A percentile compares a stretch with the other conserved stretches of the same genome.
Evolutionary conservation across 2,888 invertebrate species (phyloP).

Genomic region (Pyrgus malvae): DNA sequence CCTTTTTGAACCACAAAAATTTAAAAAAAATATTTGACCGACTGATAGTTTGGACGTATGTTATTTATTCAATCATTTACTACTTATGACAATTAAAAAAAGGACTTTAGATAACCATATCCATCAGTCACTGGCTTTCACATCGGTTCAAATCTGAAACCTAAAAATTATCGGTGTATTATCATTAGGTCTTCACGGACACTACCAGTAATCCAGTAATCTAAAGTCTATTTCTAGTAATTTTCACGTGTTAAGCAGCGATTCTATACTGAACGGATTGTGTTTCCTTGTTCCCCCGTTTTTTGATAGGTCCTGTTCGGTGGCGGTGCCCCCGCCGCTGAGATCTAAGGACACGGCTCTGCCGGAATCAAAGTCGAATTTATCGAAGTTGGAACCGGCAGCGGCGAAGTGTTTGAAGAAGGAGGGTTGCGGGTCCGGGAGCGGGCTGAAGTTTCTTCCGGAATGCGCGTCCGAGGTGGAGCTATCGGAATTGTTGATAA

Average conservation of each 20-base stretch:
- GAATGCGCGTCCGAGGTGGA: slow-evolving; percentile 76
- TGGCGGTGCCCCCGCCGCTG: slow-evolving; percentile 63
- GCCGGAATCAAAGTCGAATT: slow-evolving; percentile 77
- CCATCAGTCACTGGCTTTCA: neutral
- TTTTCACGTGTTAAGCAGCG: slow-evolving; percentile 88
- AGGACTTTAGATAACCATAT: neutral
- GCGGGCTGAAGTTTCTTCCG: slow-evolving; percentile 70
- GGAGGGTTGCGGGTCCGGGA: slow-evolving; percentile 70
- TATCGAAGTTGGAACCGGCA: slow-evolving; percentile 63
- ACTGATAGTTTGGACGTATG: too few relatives aligned
- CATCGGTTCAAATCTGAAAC: neutral
- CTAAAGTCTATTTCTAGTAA: slow-evolving; percentile 42
- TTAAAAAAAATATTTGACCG: too few relatives aligned
- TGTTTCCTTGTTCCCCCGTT: slow-evolving; percentile 83
- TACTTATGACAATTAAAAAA: neutral
- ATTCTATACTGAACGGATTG: slow-evolving; percentile 96
- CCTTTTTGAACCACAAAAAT: too few relatives aligned
- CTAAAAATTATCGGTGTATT: too few relatives aligned
- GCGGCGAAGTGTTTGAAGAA: slow-evolving; percentile 72
- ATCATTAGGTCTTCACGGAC: too few relatives aligned
- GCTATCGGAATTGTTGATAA: slow-evolving; percentile 82
- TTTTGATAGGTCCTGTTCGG: slow-evolving; percentile 75
- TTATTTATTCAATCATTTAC: too few relatives aligned
- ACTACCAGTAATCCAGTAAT: slow-evolving; percentile 6
- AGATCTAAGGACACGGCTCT: slow-evolving; percentile 77